These are phyloP conservation scores for Bimastos eiseni DNA, from an alignment of 2,888 invertebrate species.

Conservation along the genomic window DNA sequence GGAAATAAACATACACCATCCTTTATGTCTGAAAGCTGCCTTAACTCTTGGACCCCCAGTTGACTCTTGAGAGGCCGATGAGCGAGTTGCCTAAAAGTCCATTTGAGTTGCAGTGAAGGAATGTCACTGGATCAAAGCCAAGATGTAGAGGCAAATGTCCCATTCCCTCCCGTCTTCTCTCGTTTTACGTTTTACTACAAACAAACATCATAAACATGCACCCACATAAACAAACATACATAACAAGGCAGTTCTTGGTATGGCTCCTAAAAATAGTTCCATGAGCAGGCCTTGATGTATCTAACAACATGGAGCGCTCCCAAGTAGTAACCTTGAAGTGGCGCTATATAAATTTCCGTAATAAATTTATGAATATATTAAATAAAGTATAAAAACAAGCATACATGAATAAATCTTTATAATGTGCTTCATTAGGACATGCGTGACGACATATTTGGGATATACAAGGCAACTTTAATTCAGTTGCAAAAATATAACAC, in stretches of 20 bases:
- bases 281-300: no score
- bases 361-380: no score
- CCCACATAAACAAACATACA: no score
- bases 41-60: not conserved
- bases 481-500: not conserved
- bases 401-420: not conserved
- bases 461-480: not conserved
- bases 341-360: no score
- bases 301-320: no score
- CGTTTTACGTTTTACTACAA: not conserved
- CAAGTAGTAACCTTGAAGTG: no score
- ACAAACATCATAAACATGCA: not conserved
- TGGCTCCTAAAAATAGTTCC: no score
- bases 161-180: not conserved
- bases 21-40: conserved; percentile 8
- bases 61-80: not conserved
- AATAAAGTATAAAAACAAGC: not conserved
- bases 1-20: not conserved
- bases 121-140: not conserved
- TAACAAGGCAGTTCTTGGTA: no score
- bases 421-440: not conserved
- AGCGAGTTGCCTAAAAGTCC: conserved; percentile 3
- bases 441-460: not conserved
- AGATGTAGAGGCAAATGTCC: not conserved
- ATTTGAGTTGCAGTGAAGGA: conserved; percentile 10